Percentiles rank a stretch among this genome's conserved stretches.
These are phyloP conservation scores for Hydra vulgaris DNA, from an alignment of 30 jellyfish, hydroid and myxozoan genomes.

Conservation along the genomic window DNA sequence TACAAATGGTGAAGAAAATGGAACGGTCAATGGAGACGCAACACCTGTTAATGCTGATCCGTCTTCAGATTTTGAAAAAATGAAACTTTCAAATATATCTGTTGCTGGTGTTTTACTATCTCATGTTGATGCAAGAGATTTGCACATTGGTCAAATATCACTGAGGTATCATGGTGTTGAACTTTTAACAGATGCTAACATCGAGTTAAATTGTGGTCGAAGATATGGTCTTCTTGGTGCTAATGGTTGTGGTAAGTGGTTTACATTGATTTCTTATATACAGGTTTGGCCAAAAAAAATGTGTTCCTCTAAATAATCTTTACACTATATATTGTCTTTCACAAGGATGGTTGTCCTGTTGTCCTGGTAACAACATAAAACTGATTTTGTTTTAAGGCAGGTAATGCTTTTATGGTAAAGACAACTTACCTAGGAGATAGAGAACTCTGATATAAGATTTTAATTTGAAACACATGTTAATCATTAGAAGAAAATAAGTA, in stretches of 20 bases:
- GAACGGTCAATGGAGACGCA: slow-evolving; percentile 26
- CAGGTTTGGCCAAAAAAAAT: neutral
- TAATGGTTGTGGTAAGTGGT: slow-evolving; percentile 90
- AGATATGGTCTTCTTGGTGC: slow-evolving; percentile 92
- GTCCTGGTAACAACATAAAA: too few species aligned
- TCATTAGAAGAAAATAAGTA: too few species aligned
- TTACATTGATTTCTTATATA: neutral
- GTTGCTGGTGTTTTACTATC: slow-evolving; percentile 89
- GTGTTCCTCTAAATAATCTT: too few species aligned
- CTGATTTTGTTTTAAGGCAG: too few species aligned
- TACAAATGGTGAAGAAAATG: slow-evolving; percentile 29
- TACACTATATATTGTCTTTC: too few species aligned
- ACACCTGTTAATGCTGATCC: slow-evolving; percentile 25
- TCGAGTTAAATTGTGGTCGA: slow-evolving; percentile 85
- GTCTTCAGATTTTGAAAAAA: slow-evolving; percentile 17
- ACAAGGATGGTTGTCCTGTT: too few species aligned
- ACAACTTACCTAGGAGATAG: too few species aligned
- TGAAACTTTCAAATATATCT: slow-evolving; percentile 55
- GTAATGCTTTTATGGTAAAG: too few species aligned
- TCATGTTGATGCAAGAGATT: slow-evolving; percentile 93
- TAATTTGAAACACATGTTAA: too few species aligned
- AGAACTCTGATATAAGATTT: too few species aligned
- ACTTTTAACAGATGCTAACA: slow-evolving; percentile 57
- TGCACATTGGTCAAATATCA: slow-evolving; percentile 74
- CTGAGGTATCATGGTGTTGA: slow-evolving; percentile 89